Evolutionary conservation across 2,888 invertebrate species (phyloP), one percentile per base, ranked within the genome.

Genomic region (Lutraria lutraria): DNA sequence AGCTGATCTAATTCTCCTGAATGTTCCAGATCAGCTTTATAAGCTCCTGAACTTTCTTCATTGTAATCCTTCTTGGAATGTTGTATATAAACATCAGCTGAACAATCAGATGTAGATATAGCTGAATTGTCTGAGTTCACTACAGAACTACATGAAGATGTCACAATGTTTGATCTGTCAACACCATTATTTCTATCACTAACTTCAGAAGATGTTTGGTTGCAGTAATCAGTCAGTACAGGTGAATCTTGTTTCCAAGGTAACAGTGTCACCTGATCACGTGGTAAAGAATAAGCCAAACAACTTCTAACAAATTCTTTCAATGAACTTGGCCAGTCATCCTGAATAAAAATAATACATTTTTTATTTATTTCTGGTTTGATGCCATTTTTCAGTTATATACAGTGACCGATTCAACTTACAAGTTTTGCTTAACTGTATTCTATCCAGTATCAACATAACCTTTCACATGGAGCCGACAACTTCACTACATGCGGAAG

Each of bases 261-360:
- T 53, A n/a, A 76, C 56, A 81, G 29, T 21, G 53, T n/a, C 56
- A 21, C 82, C 31, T 68, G 52, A 10, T 89, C 86, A 56, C 94
- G 86, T 82, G 85, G 87, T 13, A 93, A 34, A 1, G 93, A 91
- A n/a, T 90, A 89, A 34, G 87, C 52, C 68, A 89, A 54, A 56
- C 93, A 88, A 21, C 81, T 86, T 25, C 89, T 81, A 3, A 94
- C 43, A 81, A 93, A 95, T 3, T 86, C 16, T 82, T 90, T 91
- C 79, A 95, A 89, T 29, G 89, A 89, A 0, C 83, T 86, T 63
- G 95, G 94, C 92, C 93, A 94, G 60, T 84, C 43, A n/a, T 90
- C 88, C 94, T 94, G 89, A 25, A 83, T 85, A 86, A 25, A 43
- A 4, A 43, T 8, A 43, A 43, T 43, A 8, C 43, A 43, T 43